Evolutionary conservation across 2,797 vertebrate species (phyloP), one percentile per base, ranked within the genome.

Genomic region (Knipowitschia caucasica): DNA sequence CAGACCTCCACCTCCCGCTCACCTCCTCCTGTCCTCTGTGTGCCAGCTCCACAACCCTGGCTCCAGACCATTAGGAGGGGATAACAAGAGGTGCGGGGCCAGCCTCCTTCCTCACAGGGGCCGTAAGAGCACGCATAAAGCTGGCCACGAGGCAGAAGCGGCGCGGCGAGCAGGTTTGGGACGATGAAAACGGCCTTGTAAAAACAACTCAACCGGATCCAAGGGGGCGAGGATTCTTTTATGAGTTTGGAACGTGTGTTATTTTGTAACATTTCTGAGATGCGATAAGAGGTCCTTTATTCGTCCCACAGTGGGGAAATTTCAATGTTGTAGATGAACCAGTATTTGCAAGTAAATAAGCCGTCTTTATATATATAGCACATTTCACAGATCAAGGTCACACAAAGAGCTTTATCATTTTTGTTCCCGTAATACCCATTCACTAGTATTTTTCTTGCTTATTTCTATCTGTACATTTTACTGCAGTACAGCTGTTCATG

Each of bases 31-130:
- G 62, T 45, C 67, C 62, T 46, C 67, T 77, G 77, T 75, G 61
- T 68, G 29, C 35, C 52, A 63, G 69, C 71, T 59, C 62, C 66
- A 73, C 46, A 77, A 81, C 74, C 75, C 74, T 65, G 61, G 73
- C 66, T 71, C 56, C 17, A 64, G 40, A 78, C 75, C 80, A 83
- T 83, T 79, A 78, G 63, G 51, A 55, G 23, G 12, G 15, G 61
- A 71, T 80, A 75, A 75, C 57, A 77, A 77, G 75, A 58, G 59
- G 61, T 51, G 23, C 51, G 65, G 62, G 59, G 59, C 51, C 38
- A 60, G 33, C 50, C n/a, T 44, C 66, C 42, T 62, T 73, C 59
- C 68, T 72, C 5, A 4, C 5, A 58, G 36, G 24, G 59, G 15
- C 31, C 24, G 57, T 29, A 33, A 11, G 17, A 12, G 52, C 26